Percentiles rank a stretch among this genome's conserved stretches.
Evolutionary conservation across 2,797 vertebrate species (phyloP).

Genomic region (Pseudochirops cupreus): DNA sequence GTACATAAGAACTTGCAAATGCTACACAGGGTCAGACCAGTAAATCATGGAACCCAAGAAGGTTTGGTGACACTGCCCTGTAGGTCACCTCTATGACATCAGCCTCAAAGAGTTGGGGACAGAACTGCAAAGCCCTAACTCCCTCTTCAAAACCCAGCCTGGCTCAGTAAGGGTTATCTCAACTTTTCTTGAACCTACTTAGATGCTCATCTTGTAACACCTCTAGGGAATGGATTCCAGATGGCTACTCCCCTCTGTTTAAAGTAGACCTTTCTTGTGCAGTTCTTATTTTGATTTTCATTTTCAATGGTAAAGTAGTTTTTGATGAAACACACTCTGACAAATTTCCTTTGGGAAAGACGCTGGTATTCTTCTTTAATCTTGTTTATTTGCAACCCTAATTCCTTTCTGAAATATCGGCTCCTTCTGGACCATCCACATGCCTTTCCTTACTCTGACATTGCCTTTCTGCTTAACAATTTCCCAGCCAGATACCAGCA

Average conservation of each 20-base stretch:
- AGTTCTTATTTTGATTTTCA: neutral
- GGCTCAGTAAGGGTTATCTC: neutral
- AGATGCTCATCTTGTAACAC: constrained; percentile 28
- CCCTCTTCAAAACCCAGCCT: neutral
- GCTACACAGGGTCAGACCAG: neutral
- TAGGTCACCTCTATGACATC: neutral
- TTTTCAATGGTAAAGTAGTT: constrained; percentile 30
- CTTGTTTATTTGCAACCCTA: neutral
- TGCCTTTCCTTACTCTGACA: neutral
- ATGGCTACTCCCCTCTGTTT: constrained; percentile 13
- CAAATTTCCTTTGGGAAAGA: constrained; percentile 28
- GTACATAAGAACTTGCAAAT: constrained; percentile 51
- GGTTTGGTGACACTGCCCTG: neutral
- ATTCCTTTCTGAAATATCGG: constrained; percentile 51
- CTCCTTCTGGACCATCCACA: constrained; percentile 11
- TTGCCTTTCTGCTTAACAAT: neutral
- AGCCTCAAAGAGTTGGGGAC: constrained; percentile 1
- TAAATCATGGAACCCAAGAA: neutral
- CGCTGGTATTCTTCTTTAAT: constrained; percentile 6
- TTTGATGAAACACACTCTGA: constrained; percentile 33
- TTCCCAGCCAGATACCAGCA: constrained; percentile 26
- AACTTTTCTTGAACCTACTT: constrained; percentile 48
- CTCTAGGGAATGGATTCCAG: constrained; percentile 15
- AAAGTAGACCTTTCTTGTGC: constrained; percentile 18
- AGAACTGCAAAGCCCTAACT: neutral